Evolutionary conservation across 2,113 vertebrate species (phyloP), one percentile per base, ranked within the genome.

Genomic region (Pithys albifrons): DNA sequence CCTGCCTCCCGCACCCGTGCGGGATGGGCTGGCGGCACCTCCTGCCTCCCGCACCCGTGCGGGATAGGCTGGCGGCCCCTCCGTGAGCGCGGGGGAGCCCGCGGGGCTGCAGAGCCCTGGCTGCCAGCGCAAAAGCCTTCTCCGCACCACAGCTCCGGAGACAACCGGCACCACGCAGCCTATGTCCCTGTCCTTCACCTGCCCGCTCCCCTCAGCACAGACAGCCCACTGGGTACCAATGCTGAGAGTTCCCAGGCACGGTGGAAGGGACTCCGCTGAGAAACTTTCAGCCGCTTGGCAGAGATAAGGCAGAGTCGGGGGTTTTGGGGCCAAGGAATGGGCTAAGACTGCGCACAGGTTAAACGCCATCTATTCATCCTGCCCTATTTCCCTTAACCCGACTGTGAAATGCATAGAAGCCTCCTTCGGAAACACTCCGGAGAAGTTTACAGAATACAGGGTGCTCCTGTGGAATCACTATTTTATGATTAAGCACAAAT

Each of bases 201-300:
- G 20, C 49, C 45, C 39, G 54, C 29, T 75, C 19, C 10, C 5
- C 41, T 27, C 24, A 6, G 71, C 49, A 9, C 61, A 6, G 49
- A 20, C 52, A 59, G 64, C 69, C 54, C 7, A 0, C 25, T 4
- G 67, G 28, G 48, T 13, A 7, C 45, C 35, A 1, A 4, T 18
- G 29, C 65, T 41, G 22, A 20, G 59, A 22, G 55, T 31, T 45
- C 23, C 54, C 19, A 12, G 46, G 69, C 41, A 3, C 37, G 1
- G 88, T n/a, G 6, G 12, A 18, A 12, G 19, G 48, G 31, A 4
- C 20, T 7, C 14, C 0, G 5, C 54, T 3, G 1, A 13, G 12
- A 58, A 61, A 8, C 65, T 3, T 35, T 1, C 13, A 16, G 55
- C 62, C 5, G 2, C n/a, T 17, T 4, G n/a, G 27, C 70, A 14